Base-by-base conservation (phyloP, 2,888 invertebrate genomes). In the Urechis unicinctus region DNA sequence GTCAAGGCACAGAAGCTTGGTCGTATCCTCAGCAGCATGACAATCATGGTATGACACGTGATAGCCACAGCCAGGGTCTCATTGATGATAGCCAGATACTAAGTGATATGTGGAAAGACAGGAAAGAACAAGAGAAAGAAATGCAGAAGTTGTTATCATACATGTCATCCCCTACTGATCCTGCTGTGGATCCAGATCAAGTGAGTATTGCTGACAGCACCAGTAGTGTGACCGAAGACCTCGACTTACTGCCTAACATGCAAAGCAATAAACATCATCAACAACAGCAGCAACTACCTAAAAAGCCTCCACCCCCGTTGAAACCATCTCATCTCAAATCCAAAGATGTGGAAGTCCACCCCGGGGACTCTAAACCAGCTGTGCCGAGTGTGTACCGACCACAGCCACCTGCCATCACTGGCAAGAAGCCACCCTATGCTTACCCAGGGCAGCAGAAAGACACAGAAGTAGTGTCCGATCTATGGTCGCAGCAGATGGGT, bases 71-170 rank as follows among this genome's bases (percentile, higher is more conserved):
- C n/a, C n/a, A n/a, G n/a, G n/a, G n/a, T n/a, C n/a, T n/a, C n/a
- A n/a, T n/a, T n/a, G n/a, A n/a, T n/a, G n/a, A n/a, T n/a, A n/a
- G n/a, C n/a, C n/a, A 36, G 17, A 17, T 36, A 26, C 22, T 26
- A 42, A 50, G 54, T n/a, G 36, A 52, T n/a, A 46, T 52, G 52
- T 61, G 61, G 61, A 50, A 56, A 36, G 61, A 52, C 24, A 36
- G 53, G 30, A 42, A 49, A 21, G 58, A 61, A 17, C 58, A 59
- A 36, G 56, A 61, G 21, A 47, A 13, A 4, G 57, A 59, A 29
- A 61, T 61, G 58, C 36, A 56, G 41, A 22, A 26, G 46, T 30
- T 61, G 22, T 31, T 61, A 29, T 28, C 47, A 25, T 53, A 56
- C 3, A 45, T 57, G 36, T 36, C 36, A 13, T n/a, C n/a, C n/a